Evolutionary conservation across 1,140 invertebrate species (phyloP).

Genomic region (Diachasma alloeum): DNA sequence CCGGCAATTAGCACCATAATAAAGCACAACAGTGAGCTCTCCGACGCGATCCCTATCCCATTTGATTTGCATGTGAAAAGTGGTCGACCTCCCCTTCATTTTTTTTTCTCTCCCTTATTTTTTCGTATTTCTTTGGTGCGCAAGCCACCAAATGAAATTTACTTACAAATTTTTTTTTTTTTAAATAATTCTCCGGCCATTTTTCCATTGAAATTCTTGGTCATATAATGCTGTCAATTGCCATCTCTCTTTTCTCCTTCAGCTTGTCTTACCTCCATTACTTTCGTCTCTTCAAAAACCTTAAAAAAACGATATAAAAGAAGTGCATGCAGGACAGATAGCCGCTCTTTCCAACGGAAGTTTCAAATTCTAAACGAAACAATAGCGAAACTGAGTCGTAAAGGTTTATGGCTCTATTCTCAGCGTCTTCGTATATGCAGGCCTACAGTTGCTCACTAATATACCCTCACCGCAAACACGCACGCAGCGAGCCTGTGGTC

Average conservation of each 20-base stretch:
- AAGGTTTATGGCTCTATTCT: slow-evolving; percentile 52
- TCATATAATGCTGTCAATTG: not conserved
- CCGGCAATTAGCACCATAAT: slow-evolving; percentile 40
- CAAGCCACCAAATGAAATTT: slow-evolving; percentile 2
- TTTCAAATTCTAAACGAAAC: slow-evolving; percentile 47
- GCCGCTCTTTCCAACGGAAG: slow-evolving; percentile 41
- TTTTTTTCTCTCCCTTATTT: not conserved
- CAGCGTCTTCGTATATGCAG: slow-evolving; percentile 23
- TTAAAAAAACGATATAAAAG: not conserved
- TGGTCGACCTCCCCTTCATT: slow-evolving; percentile 13
- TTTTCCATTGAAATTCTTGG: slow-evolving; percentile 1
- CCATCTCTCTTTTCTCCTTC: not conserved
- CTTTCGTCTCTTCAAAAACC: not conserved
- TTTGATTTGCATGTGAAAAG: slow-evolving; percentile 35
- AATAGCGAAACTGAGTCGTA: slow-evolving; percentile 43
- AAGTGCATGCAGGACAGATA: slow-evolving; percentile 16
- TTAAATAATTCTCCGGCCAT: not conserved
- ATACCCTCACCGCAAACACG: slow-evolving; percentile 8
- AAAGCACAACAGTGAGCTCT: slow-evolving; percentile 28
- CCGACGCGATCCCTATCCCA: slow-evolving; percentile 23
- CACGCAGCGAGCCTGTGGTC: not conserved
- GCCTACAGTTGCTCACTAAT: not conserved
- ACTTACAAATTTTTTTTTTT: not conserved
- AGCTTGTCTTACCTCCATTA: not conserved
- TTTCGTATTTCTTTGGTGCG: not conserved